Conservation (phyloP, 2,888 invertebrate genomes). For the Spilarctia lutea region DNA sequence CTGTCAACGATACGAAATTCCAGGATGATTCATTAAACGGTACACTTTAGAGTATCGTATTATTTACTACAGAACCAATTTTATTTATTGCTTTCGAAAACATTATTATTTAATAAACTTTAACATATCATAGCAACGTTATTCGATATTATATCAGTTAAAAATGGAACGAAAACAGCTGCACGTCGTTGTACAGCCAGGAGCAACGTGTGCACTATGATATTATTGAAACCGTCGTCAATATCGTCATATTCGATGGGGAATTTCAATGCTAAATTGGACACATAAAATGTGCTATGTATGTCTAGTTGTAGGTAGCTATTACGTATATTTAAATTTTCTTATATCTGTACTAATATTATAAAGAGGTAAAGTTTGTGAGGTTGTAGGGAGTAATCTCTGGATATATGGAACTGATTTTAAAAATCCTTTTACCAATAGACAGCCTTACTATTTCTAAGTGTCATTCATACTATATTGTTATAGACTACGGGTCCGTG, state of each 20-base stretch:
- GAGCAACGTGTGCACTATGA: not conserved
- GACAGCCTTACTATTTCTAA: too few relatives aligned
- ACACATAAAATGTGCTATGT: not conserved
- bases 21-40: too few relatives aligned
- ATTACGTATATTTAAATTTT: too few relatives aligned
- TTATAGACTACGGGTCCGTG: too few relatives aligned
- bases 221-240: slow-evolving; percentile 9
- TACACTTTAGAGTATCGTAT: too few relatives aligned
- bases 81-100: not conserved
- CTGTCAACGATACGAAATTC: too few relatives aligned
- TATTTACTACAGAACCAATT: not conserved
- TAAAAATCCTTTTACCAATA: too few relatives aligned
- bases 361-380: too few relatives aligned
- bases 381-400: too few relatives aligned
- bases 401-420: too few relatives aligned
- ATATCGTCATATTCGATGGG: not conserved
- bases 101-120: not conserved
- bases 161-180: not conserved
- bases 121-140: not conserved
- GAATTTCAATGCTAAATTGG: slow-evolving; percentile 6
- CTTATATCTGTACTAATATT: too few relatives aligned
- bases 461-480: too few relatives aligned
- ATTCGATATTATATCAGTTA: not conserved
- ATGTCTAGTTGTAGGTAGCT: not conserved
- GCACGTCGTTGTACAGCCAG: not conserved